phyloP scores from a whole-genome alignment of 2,797 vertebrate genomes.

The Sebastes reedi region DNA sequence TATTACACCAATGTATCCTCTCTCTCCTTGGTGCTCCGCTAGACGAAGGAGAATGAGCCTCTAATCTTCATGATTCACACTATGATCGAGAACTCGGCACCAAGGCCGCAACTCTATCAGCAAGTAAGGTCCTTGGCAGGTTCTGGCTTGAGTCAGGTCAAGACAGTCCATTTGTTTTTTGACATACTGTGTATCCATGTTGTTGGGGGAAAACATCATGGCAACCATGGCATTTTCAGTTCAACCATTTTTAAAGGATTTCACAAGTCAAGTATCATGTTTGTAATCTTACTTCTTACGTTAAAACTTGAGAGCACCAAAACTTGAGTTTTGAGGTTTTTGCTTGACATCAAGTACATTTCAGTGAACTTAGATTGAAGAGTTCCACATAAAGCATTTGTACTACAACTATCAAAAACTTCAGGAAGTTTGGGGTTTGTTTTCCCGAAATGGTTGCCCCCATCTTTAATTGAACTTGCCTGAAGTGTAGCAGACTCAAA shows the following conservation, averaged over 20 bases:
- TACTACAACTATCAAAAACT: too few species aligned
- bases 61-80: constrained; percentile 99
- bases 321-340: neutral
- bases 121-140: constrained; percentile 93
- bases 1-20: constrained; percentile 86
- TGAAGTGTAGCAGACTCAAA: constrained; percentile 43
- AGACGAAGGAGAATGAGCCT: constrained; percentile 99
- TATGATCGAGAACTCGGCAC: constrained; percentile 99
- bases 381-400: neutral
- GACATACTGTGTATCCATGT: neutral
- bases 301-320: neutral
- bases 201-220: constrained; percentile 11
- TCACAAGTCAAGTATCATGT: neutral
- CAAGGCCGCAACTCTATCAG: constrained; percentile 99
- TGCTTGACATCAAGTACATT: neutral
- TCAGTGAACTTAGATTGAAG: neutral
- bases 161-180: neutral
- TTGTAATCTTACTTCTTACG: neutral
- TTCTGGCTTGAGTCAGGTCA: constrained; percentile 49
- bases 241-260: neutral
- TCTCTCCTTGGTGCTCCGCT: constrained; percentile 77
- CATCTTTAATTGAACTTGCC: neutral
- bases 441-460: neutral
- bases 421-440: neutral
- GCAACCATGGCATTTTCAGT: neutral